Percentiles rank a stretch among this genome's conserved stretches.
Evolutionary conservation across 2,888 invertebrate species (phyloP).

Genomic region (Calameuta filiformis): DNA sequence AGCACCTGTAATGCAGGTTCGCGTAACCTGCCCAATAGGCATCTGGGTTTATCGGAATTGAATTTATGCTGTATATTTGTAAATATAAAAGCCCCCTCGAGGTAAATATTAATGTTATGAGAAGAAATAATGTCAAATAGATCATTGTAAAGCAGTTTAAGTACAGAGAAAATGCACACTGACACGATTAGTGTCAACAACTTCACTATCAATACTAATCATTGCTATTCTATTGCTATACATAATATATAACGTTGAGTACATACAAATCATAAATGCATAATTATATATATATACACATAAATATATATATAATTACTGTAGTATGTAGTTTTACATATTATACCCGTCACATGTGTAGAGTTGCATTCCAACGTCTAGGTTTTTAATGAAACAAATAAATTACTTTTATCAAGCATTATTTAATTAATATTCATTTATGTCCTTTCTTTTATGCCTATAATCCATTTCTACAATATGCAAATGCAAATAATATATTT

Average conservation of each 20-base stretch:
- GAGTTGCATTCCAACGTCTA: slow-evolving; percentile 64
- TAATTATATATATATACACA: slow-evolving; percentile 31
- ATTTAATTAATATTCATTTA: slow-evolving; percentile 3
- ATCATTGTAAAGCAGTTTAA: slow-evolving; percentile 6
- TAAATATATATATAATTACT: slow-evolving; percentile 54
- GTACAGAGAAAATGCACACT: slow-evolving; percentile 3
- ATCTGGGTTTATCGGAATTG: slow-evolving; percentile 30
- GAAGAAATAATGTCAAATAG: slow-evolving; percentile 11
- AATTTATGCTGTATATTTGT: slow-evolving; percentile 48
- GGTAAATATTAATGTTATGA: slow-evolving; percentile 12
- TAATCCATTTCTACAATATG: background rate
- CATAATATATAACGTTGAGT: slow-evolving; percentile 46
- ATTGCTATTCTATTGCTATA: slow-evolving; percentile 21
- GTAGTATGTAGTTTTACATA: slow-evolving; percentile 64
- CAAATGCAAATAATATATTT: background rate
- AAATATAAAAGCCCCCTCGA: slow-evolving; percentile 34
- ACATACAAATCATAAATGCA: slow-evolving; percentile 42
- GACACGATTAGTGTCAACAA: slow-evolving; percentile 7
- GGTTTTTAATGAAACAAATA: slow-evolving; percentile 61
- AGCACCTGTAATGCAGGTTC: slow-evolving; percentile 7
- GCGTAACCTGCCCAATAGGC: background rate
- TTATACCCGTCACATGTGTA: slow-evolving; percentile 63
- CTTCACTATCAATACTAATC: slow-evolving; percentile 7
- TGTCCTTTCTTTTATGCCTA: background rate
- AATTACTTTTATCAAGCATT: slow-evolving; percentile 59